phyloP scores from a whole-genome alignment of 2,888 invertebrate genomes.

The Vanessa cardui region DNA sequence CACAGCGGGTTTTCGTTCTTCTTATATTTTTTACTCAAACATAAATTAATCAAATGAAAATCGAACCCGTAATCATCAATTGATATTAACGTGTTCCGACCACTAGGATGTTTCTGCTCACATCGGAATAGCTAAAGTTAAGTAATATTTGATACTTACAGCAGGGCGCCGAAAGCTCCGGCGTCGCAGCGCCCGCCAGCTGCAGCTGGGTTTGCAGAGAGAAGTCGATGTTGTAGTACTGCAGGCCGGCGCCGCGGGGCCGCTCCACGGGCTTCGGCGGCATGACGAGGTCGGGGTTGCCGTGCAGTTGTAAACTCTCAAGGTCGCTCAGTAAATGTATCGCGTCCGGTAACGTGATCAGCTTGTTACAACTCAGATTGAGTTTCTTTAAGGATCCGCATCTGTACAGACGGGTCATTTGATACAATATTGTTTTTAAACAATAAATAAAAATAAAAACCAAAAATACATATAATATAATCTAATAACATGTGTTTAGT shows the following conservation, averaged over 20 bases:
- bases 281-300: conserved; percentile 98
- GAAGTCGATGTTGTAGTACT: conserved; percentile 99
- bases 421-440: background rate
- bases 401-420: conserved; percentile 67
- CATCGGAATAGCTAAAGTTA: background rate
- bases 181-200: conserved; percentile 94
- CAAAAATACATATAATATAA: too few relatives aligned
- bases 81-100: too few relatives aligned
- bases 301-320: conserved; percentile 93
- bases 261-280: conserved; percentile 94
- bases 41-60: too few relatives aligned
- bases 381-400: conserved; percentile 97
- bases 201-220: conserved; percentile 97
- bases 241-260: conserved; percentile 89
- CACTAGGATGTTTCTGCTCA: too few relatives aligned
- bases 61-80: too few relatives aligned
- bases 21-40: too few relatives aligned
- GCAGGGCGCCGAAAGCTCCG: conserved; percentile 86
- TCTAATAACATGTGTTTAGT: too few relatives aligned
- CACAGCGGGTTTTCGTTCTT: too few relatives aligned
- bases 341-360: conserved; percentile 98
- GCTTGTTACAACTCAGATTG: conserved; percentile 94
- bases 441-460: background rate
- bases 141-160: conserved; percentile 72
- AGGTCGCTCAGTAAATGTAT: conserved; percentile 96